Conservation (phyloP, 2,113 vertebrate species). For the Pterocles burchelli region DNA sequence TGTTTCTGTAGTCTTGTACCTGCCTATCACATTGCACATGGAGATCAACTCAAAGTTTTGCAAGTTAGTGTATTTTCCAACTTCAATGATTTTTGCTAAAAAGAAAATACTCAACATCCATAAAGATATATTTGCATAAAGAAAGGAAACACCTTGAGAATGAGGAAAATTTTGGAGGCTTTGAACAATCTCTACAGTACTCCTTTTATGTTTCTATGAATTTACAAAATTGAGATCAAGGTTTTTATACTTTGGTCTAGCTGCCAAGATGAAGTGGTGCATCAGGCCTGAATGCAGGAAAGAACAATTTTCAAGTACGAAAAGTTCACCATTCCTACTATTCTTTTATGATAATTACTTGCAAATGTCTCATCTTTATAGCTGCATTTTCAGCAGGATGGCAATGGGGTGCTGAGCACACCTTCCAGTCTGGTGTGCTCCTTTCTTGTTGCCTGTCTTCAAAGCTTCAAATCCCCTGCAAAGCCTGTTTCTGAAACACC, state of each 20-base stretch:
- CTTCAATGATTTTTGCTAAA: not conserved
- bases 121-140: not conserved
- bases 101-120: not conserved
- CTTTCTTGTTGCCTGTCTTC: not conserved
- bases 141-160: not conserved
- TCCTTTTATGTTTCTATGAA: not conserved
- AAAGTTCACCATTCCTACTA: not conserved
- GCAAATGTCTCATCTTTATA: not conserved
- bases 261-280: not conserved
- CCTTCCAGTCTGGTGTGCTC: not conserved
- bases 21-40: not conserved
- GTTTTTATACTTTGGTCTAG: not conserved
- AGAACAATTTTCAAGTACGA: not conserved
- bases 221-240: not conserved
- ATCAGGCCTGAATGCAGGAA: not conserved
- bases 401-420: not conserved
- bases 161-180: not conserved
- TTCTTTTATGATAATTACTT: not conserved
- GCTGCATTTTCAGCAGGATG: not conserved
- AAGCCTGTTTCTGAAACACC: rapidly evolving
- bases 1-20: not conserved
- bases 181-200: not conserved
- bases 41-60: not conserved
- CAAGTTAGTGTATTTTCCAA: not conserved
- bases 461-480: not conserved